Evolutionary conservation across 2,888 invertebrate species (phyloP).

Genomic region (Dynastes hyllus): DNA sequence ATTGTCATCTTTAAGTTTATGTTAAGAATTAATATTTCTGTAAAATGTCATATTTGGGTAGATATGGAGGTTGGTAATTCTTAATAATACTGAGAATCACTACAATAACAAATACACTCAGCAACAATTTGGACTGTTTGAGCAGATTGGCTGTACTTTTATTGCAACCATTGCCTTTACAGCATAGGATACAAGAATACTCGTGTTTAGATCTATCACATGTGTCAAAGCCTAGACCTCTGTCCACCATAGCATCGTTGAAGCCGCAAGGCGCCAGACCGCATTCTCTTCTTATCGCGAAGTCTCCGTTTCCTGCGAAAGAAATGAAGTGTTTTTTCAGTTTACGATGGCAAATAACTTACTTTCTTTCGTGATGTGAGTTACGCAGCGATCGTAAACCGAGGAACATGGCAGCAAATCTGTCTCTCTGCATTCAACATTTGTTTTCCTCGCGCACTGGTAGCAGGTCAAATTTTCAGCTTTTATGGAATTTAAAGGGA

Average conservation of each 20-base stretch:
- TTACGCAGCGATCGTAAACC: slow-evolving; percentile 70
- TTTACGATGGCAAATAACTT: slow-evolving; percentile 48
- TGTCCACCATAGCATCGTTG: slow-evolving; percentile 66
- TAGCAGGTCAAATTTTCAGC: slow-evolving; percentile 69
- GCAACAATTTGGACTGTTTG: slow-evolving; percentile 26
- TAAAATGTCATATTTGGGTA: slow-evolving; percentile 27
- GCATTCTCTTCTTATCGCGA: slow-evolving; percentile 69
- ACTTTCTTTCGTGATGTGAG: slow-evolving; percentile 70
- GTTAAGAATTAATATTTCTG: background rate
- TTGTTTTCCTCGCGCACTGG: slow-evolving; percentile 67
- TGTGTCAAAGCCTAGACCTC: slow-evolving; percentile 68
- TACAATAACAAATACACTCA: slow-evolving; percentile 46
- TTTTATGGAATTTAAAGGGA: slow-evolving; percentile 59
- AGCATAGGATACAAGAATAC: slow-evolving; percentile 71
- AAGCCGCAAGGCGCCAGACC: slow-evolving; percentile 71
- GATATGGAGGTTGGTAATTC: slow-evolving; percentile 57
- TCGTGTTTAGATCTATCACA: slow-evolving; percentile 69
- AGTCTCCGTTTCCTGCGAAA: slow-evolving; percentile 67
- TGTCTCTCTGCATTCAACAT: slow-evolving; percentile 66
- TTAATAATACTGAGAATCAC: slow-evolving; percentile 54
- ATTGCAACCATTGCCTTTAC: slow-evolving; percentile 70
- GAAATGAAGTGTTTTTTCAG: slow-evolving; percentile 41
- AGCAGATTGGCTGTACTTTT: slow-evolving; percentile 58
- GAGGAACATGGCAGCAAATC: slow-evolving; percentile 67
- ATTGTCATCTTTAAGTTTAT: slow-evolving; percentile 28